Evolutionary conservation across 1,140 invertebrate genomes (phyloP).

Genomic region (Gonioctena quinquepunctata): DNA sequence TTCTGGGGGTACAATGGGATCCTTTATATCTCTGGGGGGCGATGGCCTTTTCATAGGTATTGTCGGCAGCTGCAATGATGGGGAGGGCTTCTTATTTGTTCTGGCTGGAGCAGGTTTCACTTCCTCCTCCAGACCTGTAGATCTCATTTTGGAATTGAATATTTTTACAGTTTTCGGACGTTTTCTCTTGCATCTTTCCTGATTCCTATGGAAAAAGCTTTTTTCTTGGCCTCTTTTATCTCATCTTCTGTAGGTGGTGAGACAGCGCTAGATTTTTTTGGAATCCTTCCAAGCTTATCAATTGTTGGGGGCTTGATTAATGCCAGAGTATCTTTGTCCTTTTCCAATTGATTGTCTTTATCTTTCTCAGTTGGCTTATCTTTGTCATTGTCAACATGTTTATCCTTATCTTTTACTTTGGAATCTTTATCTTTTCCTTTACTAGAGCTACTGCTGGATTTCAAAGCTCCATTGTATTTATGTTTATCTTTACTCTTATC

Average conservation of each 20-base stretch:
- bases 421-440: slow-evolving; percentile 45
- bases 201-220: slow-evolving; percentile 79
- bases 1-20: slow-evolving; percentile 62
- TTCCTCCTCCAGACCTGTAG: slow-evolving; percentile 82
- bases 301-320: slow-evolving; percentile 68
- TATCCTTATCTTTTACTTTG: slow-evolving; percentile 49
- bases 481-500: slow-evolving; percentile 48
- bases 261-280: slow-evolving; percentile 63
- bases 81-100: slow-evolving; percentile 65
- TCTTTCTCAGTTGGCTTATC: slow-evolving; percentile 55
- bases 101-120: slow-evolving; percentile 75
- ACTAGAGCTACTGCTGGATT: slow-evolving; percentile 52
- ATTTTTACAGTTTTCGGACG: slow-evolving; percentile 86
- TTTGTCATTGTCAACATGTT: slow-evolving; percentile 55
- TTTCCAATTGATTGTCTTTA: slow-evolving; percentile 62
- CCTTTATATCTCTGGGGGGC: slow-evolving; percentile 58
- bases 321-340: slow-evolving; percentile 68
- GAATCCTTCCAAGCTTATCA: slow-evolving; percentile 75
- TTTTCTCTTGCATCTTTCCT: slow-evolving; percentile 63
- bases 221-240: slow-evolving; percentile 65
- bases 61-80: slow-evolving; percentile 57
- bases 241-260: slow-evolving; percentile 59
- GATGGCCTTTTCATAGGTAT: slow-evolving; percentile 66
- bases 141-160: slow-evolving; percentile 84
- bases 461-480: slow-evolving; percentile 43